phyloP scores from a whole-genome alignment of 2,888 invertebrate species.

The Caenorhabditis afra region DNA sequence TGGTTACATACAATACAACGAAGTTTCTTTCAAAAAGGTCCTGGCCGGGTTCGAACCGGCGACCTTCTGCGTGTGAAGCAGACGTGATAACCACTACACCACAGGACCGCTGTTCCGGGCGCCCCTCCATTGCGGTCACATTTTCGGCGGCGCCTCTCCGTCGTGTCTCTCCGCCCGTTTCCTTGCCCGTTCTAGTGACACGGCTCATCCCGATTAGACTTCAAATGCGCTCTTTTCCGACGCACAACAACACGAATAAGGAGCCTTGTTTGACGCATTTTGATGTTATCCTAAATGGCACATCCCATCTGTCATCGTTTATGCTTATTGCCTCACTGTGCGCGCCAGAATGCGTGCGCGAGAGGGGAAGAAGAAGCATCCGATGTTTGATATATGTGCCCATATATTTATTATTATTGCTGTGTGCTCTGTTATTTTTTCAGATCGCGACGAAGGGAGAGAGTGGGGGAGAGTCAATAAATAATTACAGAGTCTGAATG shows the following conservation, averaged over 20 bases:
- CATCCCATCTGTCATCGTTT: slow-evolving; percentile 48
- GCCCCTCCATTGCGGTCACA: too few relatives aligned
- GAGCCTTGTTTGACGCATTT: slow-evolving; percentile 16
- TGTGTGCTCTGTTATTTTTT: neutral
- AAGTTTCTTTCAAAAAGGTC: slow-evolving; percentile 53
- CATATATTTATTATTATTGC: too few relatives aligned
- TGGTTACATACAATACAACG: neutral
- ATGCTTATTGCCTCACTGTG: slow-evolving; percentile 14
- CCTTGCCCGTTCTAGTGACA: neutral
- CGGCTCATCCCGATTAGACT: slow-evolving; percentile 8
- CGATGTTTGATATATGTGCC: slow-evolving; percentile 7
- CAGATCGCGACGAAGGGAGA: too few relatives aligned
- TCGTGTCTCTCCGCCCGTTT: neutral
- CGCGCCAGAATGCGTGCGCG: neutral
- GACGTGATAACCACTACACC: slow-evolving; percentile 78
- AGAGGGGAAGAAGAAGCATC: slow-evolving; percentile 3
- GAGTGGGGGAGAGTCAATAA: neutral
- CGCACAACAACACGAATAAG: too few relatives aligned
- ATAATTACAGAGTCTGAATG: slow-evolving; percentile 3
- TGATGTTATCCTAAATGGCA: slow-evolving; percentile 46
- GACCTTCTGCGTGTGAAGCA: slow-evolving; percentile 78
- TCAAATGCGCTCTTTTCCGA: slow-evolving; percentile 6
- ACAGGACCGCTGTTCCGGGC: slow-evolving; percentile 52
- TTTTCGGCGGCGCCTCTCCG: too few relatives aligned
- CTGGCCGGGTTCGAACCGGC: slow-evolving; percentile 74